A percentile compares a stretch with the other conserved stretches of the same genome.
Conservation (phyloP, 2,113 vertebrate species). For the Notiomystis cincta region DNA sequence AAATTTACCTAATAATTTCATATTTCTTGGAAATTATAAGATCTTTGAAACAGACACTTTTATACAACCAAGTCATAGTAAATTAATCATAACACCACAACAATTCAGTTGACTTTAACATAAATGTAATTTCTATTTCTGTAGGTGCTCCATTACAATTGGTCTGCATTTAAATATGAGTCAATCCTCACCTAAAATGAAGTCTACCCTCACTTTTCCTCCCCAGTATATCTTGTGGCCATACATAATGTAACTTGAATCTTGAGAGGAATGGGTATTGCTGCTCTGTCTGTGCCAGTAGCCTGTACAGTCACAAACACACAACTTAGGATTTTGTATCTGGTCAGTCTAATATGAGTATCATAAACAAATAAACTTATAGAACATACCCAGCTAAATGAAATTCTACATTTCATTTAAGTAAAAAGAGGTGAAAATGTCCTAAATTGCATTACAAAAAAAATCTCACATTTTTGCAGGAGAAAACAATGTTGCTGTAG, state of each 20-base stretch:
- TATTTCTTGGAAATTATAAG: neutral
- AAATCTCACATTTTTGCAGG: neutral
- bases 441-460: neutral
- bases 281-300: neutral
- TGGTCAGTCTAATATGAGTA: neutral
- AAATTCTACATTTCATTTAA: neutral
- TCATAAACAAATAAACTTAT: neutral
- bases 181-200: neutral
- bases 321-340: neutral
- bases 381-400: neutral
- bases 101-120: neutral
- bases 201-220: neutral
- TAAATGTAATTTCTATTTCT: neutral
- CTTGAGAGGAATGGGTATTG: neutral
- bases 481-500: neutral
- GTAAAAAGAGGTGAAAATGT: neutral
- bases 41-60: neutral
- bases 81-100: neutral
- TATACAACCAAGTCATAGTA: neutral
- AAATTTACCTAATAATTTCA: neutral
- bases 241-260: neutral
- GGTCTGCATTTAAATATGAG: neutral
- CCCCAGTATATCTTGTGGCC: neutral
- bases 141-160: neutral
- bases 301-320: neutral